A percentile compares a stretch with the other conserved stretches of the same genome.
Evolutionary conservation across 2,113 vertebrate genomes (phyloP).

Genomic region (Geococcyx californianus): DNA sequence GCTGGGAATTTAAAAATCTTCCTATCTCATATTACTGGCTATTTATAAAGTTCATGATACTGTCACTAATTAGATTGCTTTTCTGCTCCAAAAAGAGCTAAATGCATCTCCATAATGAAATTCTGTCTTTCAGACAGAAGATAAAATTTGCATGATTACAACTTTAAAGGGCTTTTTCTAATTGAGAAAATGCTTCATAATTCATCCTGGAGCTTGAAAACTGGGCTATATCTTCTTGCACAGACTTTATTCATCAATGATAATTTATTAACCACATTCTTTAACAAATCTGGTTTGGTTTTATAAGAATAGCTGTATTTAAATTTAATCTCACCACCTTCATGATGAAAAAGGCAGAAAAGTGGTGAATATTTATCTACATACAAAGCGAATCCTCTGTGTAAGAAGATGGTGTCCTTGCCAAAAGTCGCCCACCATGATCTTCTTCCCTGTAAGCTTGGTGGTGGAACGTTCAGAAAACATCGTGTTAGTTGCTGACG

Average conservation of each 20-base stretch:
- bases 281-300: background rate
- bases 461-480: background rate
- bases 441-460: background rate
- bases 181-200: slow-evolving; percentile 10
- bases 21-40: background rate
- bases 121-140: slow-evolving; percentile 10
- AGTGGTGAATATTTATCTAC: fast-evolving
- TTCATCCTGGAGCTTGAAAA: background rate
- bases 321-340: background rate
- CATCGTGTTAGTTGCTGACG: background rate
- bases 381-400: fast-evolving
- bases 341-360: fast-evolving
- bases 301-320: background rate
- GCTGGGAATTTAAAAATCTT: background rate
- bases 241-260: background rate
- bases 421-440: fast-evolving
- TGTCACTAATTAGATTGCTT: slow-evolving; percentile 13
- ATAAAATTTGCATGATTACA: slow-evolving; percentile 33
- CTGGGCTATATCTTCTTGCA: background rate
- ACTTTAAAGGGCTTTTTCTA: slow-evolving; percentile 28
- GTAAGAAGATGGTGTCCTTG: background rate
- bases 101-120: background rate
- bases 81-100: background rate
- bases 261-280: background rate
- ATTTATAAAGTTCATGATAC: background rate